Evolutionary conservation across 1,140 invertebrate species (phyloP).

Genomic region (Temnothorax nylanderi): DNA sequence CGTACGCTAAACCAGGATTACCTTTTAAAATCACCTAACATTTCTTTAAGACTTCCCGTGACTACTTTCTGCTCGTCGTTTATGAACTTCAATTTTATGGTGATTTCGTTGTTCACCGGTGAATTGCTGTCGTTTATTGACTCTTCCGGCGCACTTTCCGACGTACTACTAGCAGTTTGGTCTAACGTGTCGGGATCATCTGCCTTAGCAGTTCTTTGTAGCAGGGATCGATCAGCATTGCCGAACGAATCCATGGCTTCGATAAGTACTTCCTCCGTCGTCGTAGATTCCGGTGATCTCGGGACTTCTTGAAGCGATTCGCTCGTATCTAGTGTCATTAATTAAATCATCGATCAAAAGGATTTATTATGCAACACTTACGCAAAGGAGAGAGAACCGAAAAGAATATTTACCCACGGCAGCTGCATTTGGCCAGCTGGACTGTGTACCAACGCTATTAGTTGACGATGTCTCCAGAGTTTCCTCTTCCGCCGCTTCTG

Average conservation of each 20-base stretch:
- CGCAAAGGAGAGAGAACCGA: background rate
- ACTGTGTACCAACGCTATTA: constrained; percentile 70
- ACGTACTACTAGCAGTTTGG: constrained; percentile 18
- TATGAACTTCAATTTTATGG: constrained; percentile 93
- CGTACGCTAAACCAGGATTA: constrained; percentile 77
- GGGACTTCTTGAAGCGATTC: constrained; percentile 65
- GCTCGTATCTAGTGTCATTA: constrained; percentile 54
- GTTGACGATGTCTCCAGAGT: constrained; percentile 59
- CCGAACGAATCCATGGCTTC: constrained; percentile 83
- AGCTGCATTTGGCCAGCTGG: constrained; percentile 75
- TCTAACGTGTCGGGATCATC: constrained; percentile 50
- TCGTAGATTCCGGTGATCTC: constrained; percentile 60
- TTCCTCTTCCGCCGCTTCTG: constrained; percentile 76
- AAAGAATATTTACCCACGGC: constrained; percentile 47
- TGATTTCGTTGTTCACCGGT: constrained; percentile 85
- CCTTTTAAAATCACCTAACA: constrained; percentile 95
- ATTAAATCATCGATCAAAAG: no score
- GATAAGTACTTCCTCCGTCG: constrained; percentile 80
- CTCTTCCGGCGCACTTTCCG: constrained; percentile 65
- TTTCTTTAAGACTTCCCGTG: constrained; percentile 90
- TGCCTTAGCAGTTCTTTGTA: constrained; percentile 65
- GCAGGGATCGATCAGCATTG: constrained; percentile 71
- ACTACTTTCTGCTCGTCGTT: constrained; percentile 95
- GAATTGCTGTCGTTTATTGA: constrained; percentile 52
- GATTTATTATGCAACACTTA: no score